phyloP scores from a whole-genome alignment of 1,140 invertebrate genomes.

The Drosophila teissieri region DNA sequence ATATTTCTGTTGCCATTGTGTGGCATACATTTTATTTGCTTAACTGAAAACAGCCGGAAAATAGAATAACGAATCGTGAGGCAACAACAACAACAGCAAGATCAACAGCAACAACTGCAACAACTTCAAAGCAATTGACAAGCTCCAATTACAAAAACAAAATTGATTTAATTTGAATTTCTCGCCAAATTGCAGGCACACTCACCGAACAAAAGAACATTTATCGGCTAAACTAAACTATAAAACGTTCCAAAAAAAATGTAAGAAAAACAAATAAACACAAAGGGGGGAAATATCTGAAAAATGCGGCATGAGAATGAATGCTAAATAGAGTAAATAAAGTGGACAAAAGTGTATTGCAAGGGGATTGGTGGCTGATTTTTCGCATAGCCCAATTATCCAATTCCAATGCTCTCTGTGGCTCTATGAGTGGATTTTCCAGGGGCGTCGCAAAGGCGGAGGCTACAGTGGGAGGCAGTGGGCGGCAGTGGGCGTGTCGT shows the following conservation, averaged over 20 bases:
- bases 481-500: conserved; percentile 36
- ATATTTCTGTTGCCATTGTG: neutral
- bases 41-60: conserved; percentile 23
- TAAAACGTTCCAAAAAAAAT: conserved; percentile 12
- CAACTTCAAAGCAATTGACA: conserved; percentile 66
- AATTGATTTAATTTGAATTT: conserved; percentile 68
- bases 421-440: conserved; percentile 5
- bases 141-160: conserved; percentile 46
- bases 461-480: too few species aligned
- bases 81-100: conserved; percentile 23
- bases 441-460: neutral
- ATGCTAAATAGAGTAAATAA: conserved; percentile 5
- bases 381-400: conserved; percentile 52
- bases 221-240: conserved; percentile 2
- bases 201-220: conserved; percentile 25
- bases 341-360: neutral
- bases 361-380: conserved; percentile 23
- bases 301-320: neutral
- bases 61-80: conserved; percentile 7
- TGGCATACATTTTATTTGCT: conserved; percentile 19
- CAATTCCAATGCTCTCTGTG: conserved; percentile 35
- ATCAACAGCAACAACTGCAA: conserved; percentile 3
- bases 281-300: neutral
- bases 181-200: conserved; percentile 43
- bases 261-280: neutral